Evolutionary conservation across 2,797 vertebrate species (phyloP), one percentile per base, ranked within the genome.

Genomic region (Falco concolor): DNA sequence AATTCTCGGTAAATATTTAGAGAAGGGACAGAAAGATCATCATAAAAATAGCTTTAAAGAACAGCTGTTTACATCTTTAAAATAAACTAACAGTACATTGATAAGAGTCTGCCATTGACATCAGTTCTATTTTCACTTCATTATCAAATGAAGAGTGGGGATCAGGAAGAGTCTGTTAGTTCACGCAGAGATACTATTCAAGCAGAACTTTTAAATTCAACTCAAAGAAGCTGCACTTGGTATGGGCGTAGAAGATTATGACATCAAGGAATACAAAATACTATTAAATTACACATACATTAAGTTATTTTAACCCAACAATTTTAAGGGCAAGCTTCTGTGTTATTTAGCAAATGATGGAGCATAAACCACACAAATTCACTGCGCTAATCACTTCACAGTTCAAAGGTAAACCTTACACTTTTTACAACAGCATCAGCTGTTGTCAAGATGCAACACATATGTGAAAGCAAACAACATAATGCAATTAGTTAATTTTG

Each of bases 401-500:
- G 82, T 80, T 95, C 92, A 92, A 87, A 96, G 89, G 89, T 87
- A 95, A 95, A 75, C 32, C 61, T 81, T 68, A 63, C 36, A 53
- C 65, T 87, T 91, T 40, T 91, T 61, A 64, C 42, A 90, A 59
- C 57, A 75, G n/a, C 40, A 73, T 95, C 89, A 94, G 83, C 76
- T 88, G 83, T 52, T 93, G 65, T 67, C 87, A 59, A 76, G 56
- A 79, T 53, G 36, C 59, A 88, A 96, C 86, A 69, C 50, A 87
- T 94, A 95, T 49, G 76, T 67, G 69, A 89, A 85, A 86, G 57
- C 57, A 94, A 96, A 96, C 87, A 93, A 86, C 89, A 95, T 87
- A 96, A 94, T 92, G 85, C 32, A 93, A 92, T 92, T 91, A 95
- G 89, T 73, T 91, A 90, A 72, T 96, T 93, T 63, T 72, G 52